These are phyloP conservation scores for Quadroppia sp. DNA, from an alignment of 2,888 invertebrate genomes.

Conservation along the genomic window DNA sequence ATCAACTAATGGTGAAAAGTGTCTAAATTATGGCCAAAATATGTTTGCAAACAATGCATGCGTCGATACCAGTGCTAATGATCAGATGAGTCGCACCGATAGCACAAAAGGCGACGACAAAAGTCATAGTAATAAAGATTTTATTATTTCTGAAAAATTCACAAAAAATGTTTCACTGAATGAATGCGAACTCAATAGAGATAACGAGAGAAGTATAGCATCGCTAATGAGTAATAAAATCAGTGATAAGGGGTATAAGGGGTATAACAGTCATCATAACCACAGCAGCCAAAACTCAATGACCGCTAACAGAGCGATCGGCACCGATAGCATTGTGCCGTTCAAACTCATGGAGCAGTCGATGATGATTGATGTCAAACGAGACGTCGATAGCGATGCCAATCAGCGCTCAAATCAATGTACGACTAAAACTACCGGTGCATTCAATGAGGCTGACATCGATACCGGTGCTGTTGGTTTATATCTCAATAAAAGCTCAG, in stretches of 20 bases:
- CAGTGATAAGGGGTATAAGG: neutral
- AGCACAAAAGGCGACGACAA: neutral
- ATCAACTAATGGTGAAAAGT: neutral
- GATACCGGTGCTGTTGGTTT: neutral
- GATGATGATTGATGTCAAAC: constrained; percentile 24
- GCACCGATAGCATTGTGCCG: constrained; percentile 4
- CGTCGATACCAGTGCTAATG: neutral
- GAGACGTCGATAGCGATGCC: neutral
- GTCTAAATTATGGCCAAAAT: neutral
- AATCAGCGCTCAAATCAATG: neutral
- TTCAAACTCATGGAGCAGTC: neutral
- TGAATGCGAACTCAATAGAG: neutral
- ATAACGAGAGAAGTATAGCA: neutral
- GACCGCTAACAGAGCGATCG: neutral
- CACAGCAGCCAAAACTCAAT: constrained; percentile 22
- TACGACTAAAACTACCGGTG: neutral
- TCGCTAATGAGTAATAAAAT: neutral
- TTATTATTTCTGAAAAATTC: neutral
- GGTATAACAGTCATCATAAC: neutral
- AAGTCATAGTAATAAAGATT: neutral
- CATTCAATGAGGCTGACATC: neutral
- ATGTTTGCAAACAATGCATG: neutral
- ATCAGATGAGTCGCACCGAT: neutral
- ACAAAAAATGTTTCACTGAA: neutral
- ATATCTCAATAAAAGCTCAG: neutral